These are phyloP conservation scores for Sweltsa coloradensis DNA, from an alignment of 1,140 invertebrate species.

Conservation along the genomic window DNA sequence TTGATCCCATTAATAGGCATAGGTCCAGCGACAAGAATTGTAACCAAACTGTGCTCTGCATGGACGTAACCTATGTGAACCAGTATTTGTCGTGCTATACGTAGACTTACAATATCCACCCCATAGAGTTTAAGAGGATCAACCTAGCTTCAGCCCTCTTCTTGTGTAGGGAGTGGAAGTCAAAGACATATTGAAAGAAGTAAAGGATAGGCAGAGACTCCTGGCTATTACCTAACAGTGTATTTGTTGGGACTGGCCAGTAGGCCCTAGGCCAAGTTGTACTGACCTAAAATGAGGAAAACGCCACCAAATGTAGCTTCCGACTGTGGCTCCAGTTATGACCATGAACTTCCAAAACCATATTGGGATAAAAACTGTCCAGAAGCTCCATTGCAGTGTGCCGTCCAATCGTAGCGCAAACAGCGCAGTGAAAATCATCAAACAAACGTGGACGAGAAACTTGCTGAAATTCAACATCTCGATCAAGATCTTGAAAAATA, in stretches of 20 bases:
- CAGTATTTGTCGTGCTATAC: too few species aligned
- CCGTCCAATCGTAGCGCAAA: conserved; percentile 83
- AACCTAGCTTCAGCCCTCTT: too few species aligned
- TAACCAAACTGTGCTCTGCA: too few species aligned
- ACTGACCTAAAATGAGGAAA: conserved; percentile 80
- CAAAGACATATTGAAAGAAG: too few species aligned
- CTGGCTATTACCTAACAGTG: conserved; percentile 2
- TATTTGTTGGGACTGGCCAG: conserved; percentile 5
- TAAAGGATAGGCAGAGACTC: too few species aligned
- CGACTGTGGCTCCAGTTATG: conserved; percentile 73
- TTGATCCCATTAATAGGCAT: too few species aligned
- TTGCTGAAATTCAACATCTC: conserved; percentile 58
- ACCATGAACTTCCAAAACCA: conserved; percentile 96
- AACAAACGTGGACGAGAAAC: conserved; percentile 87
- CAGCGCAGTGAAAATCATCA: conserved; percentile 80
- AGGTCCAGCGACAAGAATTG: too few species aligned
- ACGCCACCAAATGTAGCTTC: conserved; percentile 88
- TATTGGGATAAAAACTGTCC: conserved; percentile 86
- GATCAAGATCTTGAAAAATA: conserved; percentile 11
- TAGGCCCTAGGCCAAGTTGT: conserved; percentile 8
- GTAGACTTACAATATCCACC: too few species aligned
- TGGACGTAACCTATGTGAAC: too few species aligned
- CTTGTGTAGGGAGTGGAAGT: too few species aligned
- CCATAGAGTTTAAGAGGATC: too few species aligned
- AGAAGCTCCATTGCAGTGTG: conserved; percentile 81